phyloP scores from a whole-genome alignment of 2,888 invertebrate species.

The Nowickia ferox region DNA sequence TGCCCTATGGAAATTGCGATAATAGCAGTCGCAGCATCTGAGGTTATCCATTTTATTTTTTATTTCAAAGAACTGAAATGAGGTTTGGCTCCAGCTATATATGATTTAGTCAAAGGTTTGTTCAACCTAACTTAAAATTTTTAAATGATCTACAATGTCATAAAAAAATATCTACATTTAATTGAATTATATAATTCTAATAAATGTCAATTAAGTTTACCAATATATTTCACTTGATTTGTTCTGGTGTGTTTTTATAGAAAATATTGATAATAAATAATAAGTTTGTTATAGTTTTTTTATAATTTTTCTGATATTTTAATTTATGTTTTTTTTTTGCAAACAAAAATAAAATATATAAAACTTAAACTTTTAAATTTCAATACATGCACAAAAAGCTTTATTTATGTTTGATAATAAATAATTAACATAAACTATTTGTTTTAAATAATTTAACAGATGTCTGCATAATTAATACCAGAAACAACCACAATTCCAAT shows the following conservation, averaged over 20 bases:
- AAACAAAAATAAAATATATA: background rate
- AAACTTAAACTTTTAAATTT: constrained; percentile 20
- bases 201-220: constrained; percentile 16
- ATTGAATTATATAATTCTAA: constrained; percentile 19
- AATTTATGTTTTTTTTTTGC: constrained; percentile 51
- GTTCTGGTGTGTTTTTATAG: background rate
- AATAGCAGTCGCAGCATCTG: background rate
- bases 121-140: too few relatives aligned
- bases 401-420: background rate
- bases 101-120: too few relatives aligned
- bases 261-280: constrained; percentile 28
- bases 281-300: constrained; percentile 23
- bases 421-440: constrained; percentile 65
- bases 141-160: background rate
- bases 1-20: background rate
- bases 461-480: constrained; percentile 69
- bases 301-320: constrained; percentile 37
- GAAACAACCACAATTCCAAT: constrained; percentile 69
- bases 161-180: background rate
- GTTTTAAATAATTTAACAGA: constrained; percentile 63
- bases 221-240: constrained; percentile 28
- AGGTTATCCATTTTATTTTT: background rate
- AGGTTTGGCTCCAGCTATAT: too few relatives aligned
- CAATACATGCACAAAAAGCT: background rate
- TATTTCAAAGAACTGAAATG: background rate